Base-by-base conservation (phyloP, 2,797 vertebrate genomes). In the Gymnopithys bicolor region DNA sequence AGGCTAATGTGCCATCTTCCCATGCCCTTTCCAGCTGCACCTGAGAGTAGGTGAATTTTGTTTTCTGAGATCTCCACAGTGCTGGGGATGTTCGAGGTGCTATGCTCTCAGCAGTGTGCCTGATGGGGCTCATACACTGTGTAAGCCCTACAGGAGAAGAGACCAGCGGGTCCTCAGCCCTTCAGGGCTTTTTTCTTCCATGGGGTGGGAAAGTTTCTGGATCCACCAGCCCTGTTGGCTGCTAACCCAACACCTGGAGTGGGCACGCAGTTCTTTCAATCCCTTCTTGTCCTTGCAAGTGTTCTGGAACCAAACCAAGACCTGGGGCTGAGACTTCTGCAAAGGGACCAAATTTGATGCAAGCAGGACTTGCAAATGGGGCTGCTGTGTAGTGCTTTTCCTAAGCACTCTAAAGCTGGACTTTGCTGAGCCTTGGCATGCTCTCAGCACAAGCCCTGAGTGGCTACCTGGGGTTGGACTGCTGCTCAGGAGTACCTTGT, bases 61-160 rank as follows among this genome's bases (percentile, higher is more conserved):
- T 35, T 76, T 84, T 25, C 41, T 8, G 21, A 39, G 32, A 18
- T 32, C 67, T 79, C 35, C 24, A 4, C 8, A 7, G 43, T 7
- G 27, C n/a, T 51, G 21, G 43, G 4, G 9, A 5, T 41, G 49
- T 74, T 69, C 24, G 48, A 85, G 46, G 35, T 16, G 7, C 48
- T 37, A 1, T 3, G 5, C 62, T 23, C 17, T 32, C n/a, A 66
- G 39, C 76, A 33, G 37, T 0, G 0, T 56, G 19, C 35, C 66
- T 48, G 43, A 13, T 1, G 1, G 43, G 23, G 30, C 22, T 67
- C 5, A 5, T 37, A 53, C 15, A 21, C 37, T 13, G 22, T 0
- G 0, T 11, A 32, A 92, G 12, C 32, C 27, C 21, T 39, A 9
- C 27, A 66, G 53, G 18, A 68, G 15, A 45, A 78, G 69, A 48